These are phyloP conservation scores for Dasyurus viverrinus DNA, from an alignment of 2,113 vertebrate genomes.

Conservation along the genomic window DNA sequence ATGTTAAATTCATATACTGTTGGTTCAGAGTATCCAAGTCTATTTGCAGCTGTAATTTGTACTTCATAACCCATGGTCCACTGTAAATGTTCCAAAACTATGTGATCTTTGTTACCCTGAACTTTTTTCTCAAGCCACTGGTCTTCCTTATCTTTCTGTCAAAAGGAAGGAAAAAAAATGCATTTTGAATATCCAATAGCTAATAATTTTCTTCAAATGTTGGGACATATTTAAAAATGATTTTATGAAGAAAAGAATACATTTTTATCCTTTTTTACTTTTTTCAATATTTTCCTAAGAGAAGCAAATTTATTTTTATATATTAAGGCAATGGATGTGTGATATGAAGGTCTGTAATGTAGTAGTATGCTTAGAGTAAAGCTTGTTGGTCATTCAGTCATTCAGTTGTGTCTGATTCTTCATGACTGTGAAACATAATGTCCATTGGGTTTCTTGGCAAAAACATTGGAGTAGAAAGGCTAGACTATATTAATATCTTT, in stretches of 20 bases:
- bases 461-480: not conserved
- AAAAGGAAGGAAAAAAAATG: conserved; percentile 29
- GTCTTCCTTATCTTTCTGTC: conserved; percentile 95
- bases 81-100: conserved; percentile 94
- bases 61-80: conserved; percentile 98
- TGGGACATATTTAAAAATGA: not conserved
- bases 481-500: not conserved
- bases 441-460: not conserved
- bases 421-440: not conserved
- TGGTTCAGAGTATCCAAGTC: conserved; percentile 96
- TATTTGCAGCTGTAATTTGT: conserved; percentile 96
- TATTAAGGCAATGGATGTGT: not conserved
- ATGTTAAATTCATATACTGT: conserved; percentile 97
- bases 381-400: not conserved
- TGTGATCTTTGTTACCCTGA: conserved; percentile 94
- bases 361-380: not conserved
- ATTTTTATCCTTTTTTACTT: not conserved
- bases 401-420: not conserved
- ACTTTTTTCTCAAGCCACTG: conserved; percentile 98
- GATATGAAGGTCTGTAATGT: not conserved
- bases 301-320: not conserved
- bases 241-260: not conserved
- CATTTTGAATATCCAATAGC: not conserved
- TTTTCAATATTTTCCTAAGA: not conserved
- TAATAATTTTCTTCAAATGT: not conserved